Evolutionary conservation across 35 echinoderm and acorn worm genomes (phyloP).

Genomic region (Stichopus chloronotus): DNA sequence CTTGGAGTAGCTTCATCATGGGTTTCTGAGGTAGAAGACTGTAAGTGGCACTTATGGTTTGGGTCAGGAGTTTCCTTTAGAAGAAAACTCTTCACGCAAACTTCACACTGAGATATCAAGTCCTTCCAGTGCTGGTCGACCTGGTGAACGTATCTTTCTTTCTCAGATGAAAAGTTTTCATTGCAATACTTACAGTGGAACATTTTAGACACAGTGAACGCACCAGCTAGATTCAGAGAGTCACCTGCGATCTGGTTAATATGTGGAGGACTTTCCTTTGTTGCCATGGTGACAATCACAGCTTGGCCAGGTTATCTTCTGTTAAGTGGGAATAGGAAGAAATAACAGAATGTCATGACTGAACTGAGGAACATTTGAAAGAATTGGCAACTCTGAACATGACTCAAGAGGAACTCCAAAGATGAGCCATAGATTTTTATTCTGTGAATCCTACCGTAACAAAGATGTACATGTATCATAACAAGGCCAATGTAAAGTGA

Average conservation of each 20-base stretch:
- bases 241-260: not conserved
- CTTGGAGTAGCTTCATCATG: not conserved
- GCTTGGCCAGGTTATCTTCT: not conserved
- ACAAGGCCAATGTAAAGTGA: no score
- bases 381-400: no score
- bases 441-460: no score
- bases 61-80: constrained; percentile 34
- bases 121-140: constrained; percentile 52
- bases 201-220: not conserved
- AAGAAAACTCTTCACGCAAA: constrained; percentile 52
- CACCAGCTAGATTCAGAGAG: no score
- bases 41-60: constrained; percentile 26
- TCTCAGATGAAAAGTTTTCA: constrained; percentile 24
- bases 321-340: not conserved
- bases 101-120: constrained; percentile 51
- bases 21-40: not conserved
- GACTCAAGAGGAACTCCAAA: no score
- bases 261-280: not conserved
- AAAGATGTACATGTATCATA: no score
- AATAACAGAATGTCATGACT: not conserved
- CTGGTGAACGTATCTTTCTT: constrained; percentile 43
- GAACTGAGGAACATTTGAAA: not conserved
- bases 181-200: constrained; percentile 45
- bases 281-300: not conserved
- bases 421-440: no score